Evolutionary conservation across 2,888 invertebrate genomes (phyloP).

Genomic region (Bimastos eiseni): DNA sequence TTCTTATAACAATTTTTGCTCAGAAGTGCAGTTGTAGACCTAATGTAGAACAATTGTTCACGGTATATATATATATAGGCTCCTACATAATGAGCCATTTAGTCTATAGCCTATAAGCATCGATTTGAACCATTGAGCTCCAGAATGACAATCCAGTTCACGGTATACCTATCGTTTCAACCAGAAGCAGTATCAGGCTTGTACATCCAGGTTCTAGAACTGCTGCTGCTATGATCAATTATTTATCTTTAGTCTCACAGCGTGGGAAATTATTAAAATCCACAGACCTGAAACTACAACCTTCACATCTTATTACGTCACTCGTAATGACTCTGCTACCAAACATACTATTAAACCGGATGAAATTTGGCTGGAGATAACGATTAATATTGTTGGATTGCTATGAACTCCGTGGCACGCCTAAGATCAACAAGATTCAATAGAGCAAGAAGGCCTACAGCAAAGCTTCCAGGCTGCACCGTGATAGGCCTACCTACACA

Average conservation of each 20-base stretch:
- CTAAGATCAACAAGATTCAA: neutral
- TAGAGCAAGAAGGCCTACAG: neutral
- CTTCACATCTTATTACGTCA: neutral
- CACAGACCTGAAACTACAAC: neutral
- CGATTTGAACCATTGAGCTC: too few species aligned
- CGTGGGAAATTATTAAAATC: neutral
- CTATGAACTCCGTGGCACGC: neutral
- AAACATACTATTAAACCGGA: neutral
- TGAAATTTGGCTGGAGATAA: neutral
- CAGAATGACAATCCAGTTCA: neutral
- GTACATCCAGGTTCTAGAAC: neutral
- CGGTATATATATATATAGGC: too few species aligned
- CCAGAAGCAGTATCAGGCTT: too few species aligned
- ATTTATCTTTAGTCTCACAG: neutral
- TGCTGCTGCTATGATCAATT: neutral
- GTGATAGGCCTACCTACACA: too few species aligned
- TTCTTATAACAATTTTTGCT: too few species aligned
- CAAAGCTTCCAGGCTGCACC: neutral
- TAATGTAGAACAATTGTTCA: too few species aligned
- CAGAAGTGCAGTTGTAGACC: too few species aligned
- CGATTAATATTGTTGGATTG: neutral
- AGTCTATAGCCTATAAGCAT: too few species aligned
- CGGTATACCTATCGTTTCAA: neutral
- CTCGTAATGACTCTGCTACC: neutral
- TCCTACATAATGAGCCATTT: too few species aligned